phyloP scores from a whole-genome alignment of 2,113 vertebrate species.

The Trogon surrucura region DNA sequence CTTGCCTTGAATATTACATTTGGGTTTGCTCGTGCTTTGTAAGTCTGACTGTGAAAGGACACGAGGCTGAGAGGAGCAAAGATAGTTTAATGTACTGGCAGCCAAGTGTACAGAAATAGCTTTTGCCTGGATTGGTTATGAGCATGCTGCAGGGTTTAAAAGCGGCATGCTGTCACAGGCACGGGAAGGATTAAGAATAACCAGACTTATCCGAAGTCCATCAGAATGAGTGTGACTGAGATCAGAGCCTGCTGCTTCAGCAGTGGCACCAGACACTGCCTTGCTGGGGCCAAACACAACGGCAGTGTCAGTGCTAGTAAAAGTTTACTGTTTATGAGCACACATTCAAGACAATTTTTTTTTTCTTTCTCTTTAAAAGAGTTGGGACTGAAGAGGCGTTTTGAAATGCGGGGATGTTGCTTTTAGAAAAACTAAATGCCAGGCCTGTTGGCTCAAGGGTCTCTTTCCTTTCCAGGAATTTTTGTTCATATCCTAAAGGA shows the following conservation, averaged over 20 bases:
- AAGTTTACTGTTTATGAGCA: background rate
- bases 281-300: background rate
- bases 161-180: background rate
- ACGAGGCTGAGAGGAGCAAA: background rate
- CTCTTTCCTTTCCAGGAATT: background rate
- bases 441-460: background rate
- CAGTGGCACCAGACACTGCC: background rate
- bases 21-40: background rate
- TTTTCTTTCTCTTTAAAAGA: background rate
- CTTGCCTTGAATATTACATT: background rate
- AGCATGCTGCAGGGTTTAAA: background rate
- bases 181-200: constrained; percentile 20
- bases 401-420: background rate
- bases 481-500: constrained; percentile 24
- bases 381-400: background rate
- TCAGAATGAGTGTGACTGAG: background rate
- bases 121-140: constrained; percentile 29
- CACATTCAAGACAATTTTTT: background rate
- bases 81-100: background rate
- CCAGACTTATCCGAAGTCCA: background rate
- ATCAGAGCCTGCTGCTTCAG: background rate
- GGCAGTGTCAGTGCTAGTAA: background rate
- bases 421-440: background rate
- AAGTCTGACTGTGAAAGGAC: constrained; percentile 6
- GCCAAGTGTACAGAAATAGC: constrained; percentile 42